Percentiles rank a stretch among this genome's conserved stretches.
phyloP scores from a whole-genome alignment of 2,888 invertebrate species.

The Schizaphis graminum region DNA sequence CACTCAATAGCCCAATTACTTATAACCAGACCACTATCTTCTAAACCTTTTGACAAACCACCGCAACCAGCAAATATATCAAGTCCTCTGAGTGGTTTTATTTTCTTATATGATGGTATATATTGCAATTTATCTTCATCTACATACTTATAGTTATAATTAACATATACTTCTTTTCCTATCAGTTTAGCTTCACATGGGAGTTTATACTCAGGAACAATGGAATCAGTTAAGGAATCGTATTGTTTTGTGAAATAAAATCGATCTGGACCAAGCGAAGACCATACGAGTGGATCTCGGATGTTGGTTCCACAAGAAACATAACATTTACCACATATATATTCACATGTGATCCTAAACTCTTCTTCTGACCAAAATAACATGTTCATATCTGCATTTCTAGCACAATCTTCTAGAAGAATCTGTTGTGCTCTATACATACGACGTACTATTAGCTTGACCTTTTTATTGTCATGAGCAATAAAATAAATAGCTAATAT shows the following conservation, averaged over 20 bases:
- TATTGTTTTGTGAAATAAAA: slow-evolving; percentile 84
- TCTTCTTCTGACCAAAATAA: slow-evolving; percentile 84
- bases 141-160: slow-evolving; percentile 48
- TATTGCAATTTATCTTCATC: slow-evolving; percentile 40
- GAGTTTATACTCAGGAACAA: slow-evolving; percentile 74
- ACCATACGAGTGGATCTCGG: slow-evolving; percentile 75
- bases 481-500: slow-evolving; percentile 77
- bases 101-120: slow-evolving; percentile 46
- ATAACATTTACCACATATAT: slow-evolving; percentile 80
- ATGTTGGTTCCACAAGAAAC: slow-evolving; percentile 78
- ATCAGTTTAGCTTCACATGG: slow-evolving; percentile 76
- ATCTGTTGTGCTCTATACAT: slow-evolving; percentile 85
- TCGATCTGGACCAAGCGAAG: slow-evolving; percentile 76
- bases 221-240: slow-evolving; percentile 71
- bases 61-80: slow-evolving; percentile 92
- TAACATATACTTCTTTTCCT: slow-evolving; percentile 71
- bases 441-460: slow-evolving; percentile 78
- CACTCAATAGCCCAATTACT: slow-evolving; percentile 88
- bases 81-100: slow-evolving; percentile 76
- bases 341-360: slow-evolving; percentile 74
- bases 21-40: slow-evolving; percentile 79
- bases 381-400: slow-evolving; percentile 80
- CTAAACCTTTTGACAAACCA: slow-evolving; percentile 82
- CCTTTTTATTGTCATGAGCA: slow-evolving; percentile 73
- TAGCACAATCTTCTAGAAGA: slow-evolving; percentile 74